Evolutionary conservation across 2,888 invertebrate species (phyloP).

Genomic region (Copidosoma aretas): DNA sequence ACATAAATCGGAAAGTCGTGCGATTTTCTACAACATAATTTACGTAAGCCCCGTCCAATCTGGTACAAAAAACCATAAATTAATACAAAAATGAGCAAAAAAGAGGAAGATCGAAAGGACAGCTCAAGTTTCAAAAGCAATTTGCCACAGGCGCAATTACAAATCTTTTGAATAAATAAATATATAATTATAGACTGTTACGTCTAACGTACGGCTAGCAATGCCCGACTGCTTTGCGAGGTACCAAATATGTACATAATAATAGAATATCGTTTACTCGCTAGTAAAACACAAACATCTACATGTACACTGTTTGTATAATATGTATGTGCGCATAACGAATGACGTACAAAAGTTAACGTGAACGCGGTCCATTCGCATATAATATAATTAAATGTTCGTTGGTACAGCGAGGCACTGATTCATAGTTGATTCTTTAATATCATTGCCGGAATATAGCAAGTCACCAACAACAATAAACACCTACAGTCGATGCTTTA

Average conservation of each 20-base stretch:
- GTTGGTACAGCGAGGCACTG: too few relatives aligned
- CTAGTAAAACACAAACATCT: neutral
- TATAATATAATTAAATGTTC: too few relatives aligned
- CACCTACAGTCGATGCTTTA: too few relatives aligned
- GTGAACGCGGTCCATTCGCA: too few relatives aligned
- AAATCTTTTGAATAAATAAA: neutral
- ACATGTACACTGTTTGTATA: too few relatives aligned
- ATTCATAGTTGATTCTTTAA: too few relatives aligned
- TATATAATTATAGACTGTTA: neutral
- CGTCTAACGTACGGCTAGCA: neutral
- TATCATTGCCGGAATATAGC: too few relatives aligned
- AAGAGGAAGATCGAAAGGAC: neutral
- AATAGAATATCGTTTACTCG: neutral
- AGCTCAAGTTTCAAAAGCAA: slow-evolving; percentile 10
- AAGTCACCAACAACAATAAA: too few relatives aligned
- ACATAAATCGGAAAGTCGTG: slow-evolving; percentile 26
- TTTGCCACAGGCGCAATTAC: neutral
- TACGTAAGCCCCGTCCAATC: slow-evolving; percentile 14
- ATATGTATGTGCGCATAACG: too few relatives aligned
- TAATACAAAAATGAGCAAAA: neutral
- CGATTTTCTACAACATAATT: slow-evolving; percentile 6
- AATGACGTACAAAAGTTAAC: too few relatives aligned
- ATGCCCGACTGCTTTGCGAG: neutral
- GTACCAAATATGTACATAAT: too few relatives aligned
- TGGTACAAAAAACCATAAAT: slow-evolving; percentile 14